Percentiles rank a stretch among this genome's conserved stretches.
phyloP scores from a whole-genome alignment of 2,113 vertebrate genomes.

The Rhagologus leucostigma region DNA sequence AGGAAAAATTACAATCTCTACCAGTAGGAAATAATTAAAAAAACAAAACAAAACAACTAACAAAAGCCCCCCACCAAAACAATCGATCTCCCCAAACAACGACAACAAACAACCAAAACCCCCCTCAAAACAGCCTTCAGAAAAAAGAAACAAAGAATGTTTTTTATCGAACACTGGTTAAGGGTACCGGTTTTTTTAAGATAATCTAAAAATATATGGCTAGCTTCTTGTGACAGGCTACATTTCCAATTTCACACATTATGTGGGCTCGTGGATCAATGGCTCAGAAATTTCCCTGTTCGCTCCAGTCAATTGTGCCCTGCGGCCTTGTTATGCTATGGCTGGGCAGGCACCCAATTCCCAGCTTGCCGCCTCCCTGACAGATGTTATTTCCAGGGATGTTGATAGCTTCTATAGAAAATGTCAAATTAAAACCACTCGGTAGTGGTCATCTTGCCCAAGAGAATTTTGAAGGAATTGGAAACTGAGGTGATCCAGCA shows the following conservation, averaged over 20 bases:
- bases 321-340: conserved; percentile 35
- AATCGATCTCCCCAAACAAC: background rate
- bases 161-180: background rate
- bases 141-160: background rate
- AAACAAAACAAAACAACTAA: background rate
- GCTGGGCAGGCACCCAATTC: conserved; percentile 79
- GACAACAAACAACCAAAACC: background rate
- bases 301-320: conserved; percentile 71
- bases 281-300: conserved; percentile 79
- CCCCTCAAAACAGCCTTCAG: background rate
- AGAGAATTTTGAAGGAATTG: background rate
- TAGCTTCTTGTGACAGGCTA: conserved; percentile 11
- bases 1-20: background rate
- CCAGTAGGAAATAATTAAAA: background rate
- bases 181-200: background rate
- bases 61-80: accelerated
- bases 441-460: background rate
- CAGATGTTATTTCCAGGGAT: background rate
- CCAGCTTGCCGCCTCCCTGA: conserved; percentile 71
- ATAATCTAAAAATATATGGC: background rate
- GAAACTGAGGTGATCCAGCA: background rate
- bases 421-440: background rate
- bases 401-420: background rate
- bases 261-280: conserved; percentile 75
- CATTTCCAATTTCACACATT: conserved; percentile 4